Conservation (phyloP, 2,888 invertebrate species). For the Drosophila gaucha region DNA sequence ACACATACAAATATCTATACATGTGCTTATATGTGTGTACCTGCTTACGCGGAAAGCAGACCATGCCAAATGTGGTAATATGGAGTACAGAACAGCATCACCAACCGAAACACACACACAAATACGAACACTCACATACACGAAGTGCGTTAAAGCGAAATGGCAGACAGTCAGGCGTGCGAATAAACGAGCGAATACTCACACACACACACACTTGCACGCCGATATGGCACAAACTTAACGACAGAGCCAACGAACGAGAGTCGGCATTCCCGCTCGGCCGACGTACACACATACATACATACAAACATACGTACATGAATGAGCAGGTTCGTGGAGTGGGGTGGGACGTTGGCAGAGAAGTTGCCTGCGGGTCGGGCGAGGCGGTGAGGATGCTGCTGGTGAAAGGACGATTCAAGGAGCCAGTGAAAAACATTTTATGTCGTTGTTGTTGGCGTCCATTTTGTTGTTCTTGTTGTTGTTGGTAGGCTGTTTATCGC, state of each 20-base stretch:
- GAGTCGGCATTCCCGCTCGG: constrained; percentile 55
- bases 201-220: constrained; percentile 14
- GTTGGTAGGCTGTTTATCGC: constrained; percentile 75
- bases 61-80: constrained; percentile 64
- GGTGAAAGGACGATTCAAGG: constrained; percentile 75
- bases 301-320: constrained; percentile 43
- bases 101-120: constrained; percentile 30
- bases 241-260: constrained; percentile 36
- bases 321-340: constrained; percentile 48
- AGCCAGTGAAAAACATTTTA: constrained; percentile 72
- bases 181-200: constrained; percentile 51
- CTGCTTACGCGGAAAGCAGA: constrained; percentile 56
- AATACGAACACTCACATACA: constrained; percentile 6
- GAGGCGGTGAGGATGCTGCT: constrained; percentile 9
- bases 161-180: constrained; percentile 73
- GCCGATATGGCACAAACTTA: constrained; percentile 24
- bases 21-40: constrained; percentile 32
- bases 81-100: constrained; percentile 62
- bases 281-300: not conserved
- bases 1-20: constrained; percentile 5
- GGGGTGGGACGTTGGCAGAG: constrained; percentile 15
- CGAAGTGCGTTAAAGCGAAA: constrained; percentile 53
- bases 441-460: constrained; percentile 32
- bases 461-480: constrained; percentile 37
- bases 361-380: constrained; percentile 22